Evolutionary conservation across 2,113 vertebrate species (phyloP), one percentile per base, ranked within the genome.

Genomic region (Cyrtonyx montezumae): DNA sequence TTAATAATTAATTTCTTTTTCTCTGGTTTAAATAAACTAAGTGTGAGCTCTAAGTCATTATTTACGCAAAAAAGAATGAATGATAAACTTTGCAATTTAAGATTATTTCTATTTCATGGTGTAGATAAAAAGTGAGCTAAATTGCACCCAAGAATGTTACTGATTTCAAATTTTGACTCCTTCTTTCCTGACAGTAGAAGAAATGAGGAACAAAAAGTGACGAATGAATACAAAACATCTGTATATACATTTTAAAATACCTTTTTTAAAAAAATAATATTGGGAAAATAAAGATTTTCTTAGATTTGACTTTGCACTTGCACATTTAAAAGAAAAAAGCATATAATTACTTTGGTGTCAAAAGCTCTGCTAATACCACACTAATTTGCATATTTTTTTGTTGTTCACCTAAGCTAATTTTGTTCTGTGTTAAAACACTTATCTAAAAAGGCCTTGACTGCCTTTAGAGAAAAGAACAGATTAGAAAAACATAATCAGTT

Each of bases 401-500:
- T 91, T 95, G 45, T 94, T 95, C 76, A 51, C 17, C 5, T 17
- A 28, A 51, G 55, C 28, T 83, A 63, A 73, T 94, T 94, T 70
- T 79, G 5, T 53, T 73, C 71, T 34, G 0, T 55, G 45, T 77
- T 95, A 58, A 79, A 90, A 62, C 23, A 67, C 15, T 93, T 80
- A 80, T 71, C 61, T 90, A 56, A 83, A 91, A 94, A 78, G 25
- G 80, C 51, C 22, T 86, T 84, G 37, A 59, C 23, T 67, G 26
- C 77, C 85, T 90, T 94, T 62, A 95, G 85, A 93, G 76, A 77
- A 81, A 84, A 85, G 51, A 88, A 62, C 49, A 66, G 51, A 83
- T 80, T 86, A 78, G 66, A 74, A 91, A 89, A 88, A 55, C 46
- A 14, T 63, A 70, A 94, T 59, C 90, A 86, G 13, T 14, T 6